phyloP scores from a whole-genome alignment of 2,113 vertebrate genomes.

The Suricata suricatta region DNA sequence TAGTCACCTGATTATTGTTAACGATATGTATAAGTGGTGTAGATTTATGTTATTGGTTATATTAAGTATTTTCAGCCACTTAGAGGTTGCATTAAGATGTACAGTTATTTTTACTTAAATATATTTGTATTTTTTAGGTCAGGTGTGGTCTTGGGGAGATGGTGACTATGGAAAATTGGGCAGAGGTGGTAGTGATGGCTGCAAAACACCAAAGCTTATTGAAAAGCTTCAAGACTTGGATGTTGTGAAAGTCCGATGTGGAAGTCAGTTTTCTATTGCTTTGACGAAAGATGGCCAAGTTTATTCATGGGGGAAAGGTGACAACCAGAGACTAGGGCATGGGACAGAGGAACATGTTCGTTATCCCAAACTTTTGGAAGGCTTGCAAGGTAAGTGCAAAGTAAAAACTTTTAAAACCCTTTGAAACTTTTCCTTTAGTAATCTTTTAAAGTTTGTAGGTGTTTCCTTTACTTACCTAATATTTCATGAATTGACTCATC shows the following conservation, averaged over 20 bases:
- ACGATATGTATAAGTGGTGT: background rate
- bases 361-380: slow-evolving; percentile 96
- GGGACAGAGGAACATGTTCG: slow-evolving; percentile 97
- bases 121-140: slow-evolving; percentile 85
- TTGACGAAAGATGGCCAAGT: slow-evolving; percentile 97
- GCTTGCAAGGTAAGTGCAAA: slow-evolving; percentile 89
- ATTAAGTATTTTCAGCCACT: background rate
- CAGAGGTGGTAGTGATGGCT: slow-evolving; percentile 97
- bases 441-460: background rate
- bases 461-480: background rate
- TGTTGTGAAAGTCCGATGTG: slow-evolving; percentile 95
- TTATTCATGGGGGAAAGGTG: slow-evolving; percentile 99
- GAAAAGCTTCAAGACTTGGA: slow-evolving; percentile 98
- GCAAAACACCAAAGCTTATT: slow-evolving; percentile 96
- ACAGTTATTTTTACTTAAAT: background rate
- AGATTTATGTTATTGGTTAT: background rate
- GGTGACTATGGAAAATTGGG: slow-evolving; percentile 98
- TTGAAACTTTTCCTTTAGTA: background rate
- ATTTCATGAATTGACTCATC: background rate
- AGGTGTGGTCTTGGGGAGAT: slow-evolving; percentile 99
- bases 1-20: background rate
- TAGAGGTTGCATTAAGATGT: background rate
- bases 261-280: slow-evolving; percentile 97
- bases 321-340: slow-evolving; percentile 97
- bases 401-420: background rate